Evolutionary conservation across 2,113 vertebrate genomes (phyloP).

Genomic region (Larimichthys polyactis): DNA sequence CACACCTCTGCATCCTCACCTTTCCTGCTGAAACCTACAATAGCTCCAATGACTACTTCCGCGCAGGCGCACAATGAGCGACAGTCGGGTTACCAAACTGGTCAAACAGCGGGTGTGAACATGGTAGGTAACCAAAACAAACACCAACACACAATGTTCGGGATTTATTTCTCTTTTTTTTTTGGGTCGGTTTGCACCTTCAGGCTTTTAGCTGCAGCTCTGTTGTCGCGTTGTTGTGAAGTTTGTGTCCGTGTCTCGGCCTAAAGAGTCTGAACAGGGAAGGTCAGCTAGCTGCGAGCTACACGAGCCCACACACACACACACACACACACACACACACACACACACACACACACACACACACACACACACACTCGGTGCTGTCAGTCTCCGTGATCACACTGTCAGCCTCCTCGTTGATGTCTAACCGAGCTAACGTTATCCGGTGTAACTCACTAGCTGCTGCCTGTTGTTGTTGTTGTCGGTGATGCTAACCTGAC

Average conservation of each 20-base stretch:
- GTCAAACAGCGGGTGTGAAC: slow-evolving; percentile 87
- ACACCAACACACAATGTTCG: slow-evolving; percentile 66
- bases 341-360: too few relatives aligned
- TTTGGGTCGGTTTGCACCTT: neutral
- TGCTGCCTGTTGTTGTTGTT: slow-evolving; percentile 11
- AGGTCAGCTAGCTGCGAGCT: slow-evolving; percentile 85
- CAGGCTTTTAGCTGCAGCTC: neutral
- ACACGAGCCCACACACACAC: slow-evolving; percentile 74
- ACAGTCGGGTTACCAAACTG: slow-evolving; percentile 82
- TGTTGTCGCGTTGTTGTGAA: slow-evolving; percentile 24
- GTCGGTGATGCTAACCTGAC: slow-evolving; percentile 56
- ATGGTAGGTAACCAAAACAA: slow-evolving; percentile 88
- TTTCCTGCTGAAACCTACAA: slow-evolving; percentile 25
- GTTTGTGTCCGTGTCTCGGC: slow-evolving; percentile 27
- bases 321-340: neutral
- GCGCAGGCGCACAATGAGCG: slow-evolving; percentile 82
- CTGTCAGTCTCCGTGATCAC: neutral
- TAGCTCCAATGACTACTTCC: slow-evolving; percentile 55
- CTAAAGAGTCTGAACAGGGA: slow-evolving; percentile 73
- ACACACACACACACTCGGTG: too few relatives aligned
- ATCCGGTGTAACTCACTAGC: slow-evolving; percentile 67
- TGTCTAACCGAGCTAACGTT: slow-evolving; percentile 69
- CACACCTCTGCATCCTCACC: neutral
- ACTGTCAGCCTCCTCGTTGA: slow-evolving; percentile 30
- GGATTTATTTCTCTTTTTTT: neutral